These are phyloP conservation scores for Notoglanidium macrostoma DNA, from an alignment of 2,797 vertebrate species.

Conservation along the genomic window DNA sequence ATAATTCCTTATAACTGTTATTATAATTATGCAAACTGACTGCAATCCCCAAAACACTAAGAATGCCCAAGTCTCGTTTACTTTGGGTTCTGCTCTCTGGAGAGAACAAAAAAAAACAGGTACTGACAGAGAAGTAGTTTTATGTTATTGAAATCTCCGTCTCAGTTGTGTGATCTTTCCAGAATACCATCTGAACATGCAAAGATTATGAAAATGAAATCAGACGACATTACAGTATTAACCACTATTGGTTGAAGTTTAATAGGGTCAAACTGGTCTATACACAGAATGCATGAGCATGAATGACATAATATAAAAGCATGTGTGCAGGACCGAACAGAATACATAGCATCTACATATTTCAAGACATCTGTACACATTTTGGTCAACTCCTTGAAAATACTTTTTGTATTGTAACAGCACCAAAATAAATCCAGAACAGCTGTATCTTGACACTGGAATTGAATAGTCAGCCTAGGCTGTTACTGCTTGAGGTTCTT, in stretches of 20 bases:
- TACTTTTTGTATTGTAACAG: background rate
- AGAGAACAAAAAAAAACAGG: background rate
- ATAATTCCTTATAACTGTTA: background rate
- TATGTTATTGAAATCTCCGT: background rate
- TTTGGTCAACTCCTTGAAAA: constrained; percentile 39
- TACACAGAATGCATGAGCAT: constrained; percentile 40
- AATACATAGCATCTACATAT: constrained; percentile 34
- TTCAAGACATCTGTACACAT: constrained; percentile 16
- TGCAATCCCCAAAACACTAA: background rate
- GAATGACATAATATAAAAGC: constrained; percentile 35
- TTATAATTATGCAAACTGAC: background rate
- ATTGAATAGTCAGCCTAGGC: background rate
- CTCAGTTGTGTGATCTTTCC: background rate
- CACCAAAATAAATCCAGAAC: constrained; percentile 3
- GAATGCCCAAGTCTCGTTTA: background rate
- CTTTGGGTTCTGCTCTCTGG: background rate
- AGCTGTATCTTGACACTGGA: background rate
- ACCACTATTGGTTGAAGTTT: constrained; percentile 27
- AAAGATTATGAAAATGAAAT: background rate
- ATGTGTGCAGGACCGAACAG: constrained; percentile 24
- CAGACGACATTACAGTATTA: background rate
- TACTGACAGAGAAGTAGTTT: background rate
- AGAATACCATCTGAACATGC: background rate
- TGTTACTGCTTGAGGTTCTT: constrained; percentile 7
- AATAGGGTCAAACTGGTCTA: constrained; percentile 46